phyloP scores from a whole-genome alignment of 2,888 invertebrate genomes.

The Drosophila pullipes region DNA sequence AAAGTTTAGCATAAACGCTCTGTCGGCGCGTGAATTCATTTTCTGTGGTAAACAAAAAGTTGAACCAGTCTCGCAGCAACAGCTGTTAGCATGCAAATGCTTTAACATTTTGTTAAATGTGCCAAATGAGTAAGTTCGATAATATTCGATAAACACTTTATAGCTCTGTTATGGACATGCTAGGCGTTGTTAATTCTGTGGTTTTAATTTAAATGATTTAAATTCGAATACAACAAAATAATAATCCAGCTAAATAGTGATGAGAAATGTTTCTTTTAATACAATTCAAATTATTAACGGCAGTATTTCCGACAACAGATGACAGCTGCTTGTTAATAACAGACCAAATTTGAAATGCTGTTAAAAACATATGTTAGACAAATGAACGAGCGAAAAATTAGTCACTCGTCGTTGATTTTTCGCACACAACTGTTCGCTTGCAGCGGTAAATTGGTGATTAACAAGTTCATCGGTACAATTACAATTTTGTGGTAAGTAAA shows the following conservation, averaged over 20 bases:
- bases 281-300: not conserved
- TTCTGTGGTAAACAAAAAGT: conserved; percentile 12
- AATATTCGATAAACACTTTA: not conserved
- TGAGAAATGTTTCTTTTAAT: not conserved
- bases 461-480: conserved; percentile 28
- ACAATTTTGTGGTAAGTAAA: conserved; percentile 55
- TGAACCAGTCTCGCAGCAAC: conserved; percentile 2
- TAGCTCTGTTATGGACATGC: not conserved
- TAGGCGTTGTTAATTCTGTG: not conserved
- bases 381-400: conserved; percentile 45
- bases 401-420: conserved; percentile 60
- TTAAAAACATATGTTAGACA: conserved; percentile 30
- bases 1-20: conserved; percentile 49
- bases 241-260: not conserved
- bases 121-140: not conserved
- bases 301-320: not conserved
- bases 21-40: conserved; percentile 46
- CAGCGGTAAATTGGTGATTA: conserved; percentile 37
- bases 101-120: not conserved
- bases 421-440: conserved; percentile 46
- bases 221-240: not conserved
- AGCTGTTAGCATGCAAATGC: conserved; percentile 3
- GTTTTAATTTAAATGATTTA: not conserved
- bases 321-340: not conserved
- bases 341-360: conserved; percentile 5